These are phyloP conservation scores for Forbesichthys papilliferus DNA, from an alignment of 2,113 vertebrate species.

Conservation along the genomic window DNA sequence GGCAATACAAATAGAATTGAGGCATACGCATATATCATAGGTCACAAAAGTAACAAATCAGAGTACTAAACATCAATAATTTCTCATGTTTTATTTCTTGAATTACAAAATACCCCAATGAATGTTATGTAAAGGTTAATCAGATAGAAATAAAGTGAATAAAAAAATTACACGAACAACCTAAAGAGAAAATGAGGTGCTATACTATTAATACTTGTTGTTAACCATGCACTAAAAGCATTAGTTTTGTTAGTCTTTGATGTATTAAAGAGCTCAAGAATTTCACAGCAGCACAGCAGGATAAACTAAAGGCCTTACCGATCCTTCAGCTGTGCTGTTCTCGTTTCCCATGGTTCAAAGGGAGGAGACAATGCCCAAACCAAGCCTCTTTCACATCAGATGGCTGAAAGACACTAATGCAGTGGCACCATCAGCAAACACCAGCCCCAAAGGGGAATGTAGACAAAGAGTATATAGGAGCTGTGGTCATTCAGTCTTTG, in stretches of 20 bases:
- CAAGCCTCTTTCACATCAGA: slow-evolving; percentile 54
- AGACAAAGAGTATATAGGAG: slow-evolving; percentile 7
- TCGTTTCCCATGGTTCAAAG: slow-evolving; percentile 78
- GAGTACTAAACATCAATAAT: background rate
- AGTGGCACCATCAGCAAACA: slow-evolving; percentile 33
- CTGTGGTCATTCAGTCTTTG: slow-evolving; percentile 21
- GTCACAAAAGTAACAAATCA: background rate
- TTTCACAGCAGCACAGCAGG: slow-evolving; percentile 8
- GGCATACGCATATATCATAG: background rate
- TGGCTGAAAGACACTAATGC: slow-evolving; percentile 60
- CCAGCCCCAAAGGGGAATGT: slow-evolving; percentile 9
- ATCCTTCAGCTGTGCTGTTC: slow-evolving; percentile 67
- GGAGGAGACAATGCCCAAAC: slow-evolving; percentile 46
- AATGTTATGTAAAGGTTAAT: slow-evolving; percentile 8
- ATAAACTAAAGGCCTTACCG: slow-evolving; percentile 69
- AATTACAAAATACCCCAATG: background rate
- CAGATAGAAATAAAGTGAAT: slow-evolving; percentile 20
- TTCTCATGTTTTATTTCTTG: background rate
- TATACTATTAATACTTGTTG: slow-evolving; percentile 20
- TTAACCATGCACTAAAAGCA: background rate
- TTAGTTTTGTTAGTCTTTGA: slow-evolving; percentile 42
- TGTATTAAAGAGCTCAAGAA: background rate
- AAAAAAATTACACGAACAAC: slow-evolving; percentile 18
- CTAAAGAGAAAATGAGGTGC: background rate
- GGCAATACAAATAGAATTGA: background rate